Percentiles rank a stretch among this genome's conserved stretches.
phyloP scores from a whole-genome alignment of 2,113 vertebrate genomes.

The Rattus rattus region DNA sequence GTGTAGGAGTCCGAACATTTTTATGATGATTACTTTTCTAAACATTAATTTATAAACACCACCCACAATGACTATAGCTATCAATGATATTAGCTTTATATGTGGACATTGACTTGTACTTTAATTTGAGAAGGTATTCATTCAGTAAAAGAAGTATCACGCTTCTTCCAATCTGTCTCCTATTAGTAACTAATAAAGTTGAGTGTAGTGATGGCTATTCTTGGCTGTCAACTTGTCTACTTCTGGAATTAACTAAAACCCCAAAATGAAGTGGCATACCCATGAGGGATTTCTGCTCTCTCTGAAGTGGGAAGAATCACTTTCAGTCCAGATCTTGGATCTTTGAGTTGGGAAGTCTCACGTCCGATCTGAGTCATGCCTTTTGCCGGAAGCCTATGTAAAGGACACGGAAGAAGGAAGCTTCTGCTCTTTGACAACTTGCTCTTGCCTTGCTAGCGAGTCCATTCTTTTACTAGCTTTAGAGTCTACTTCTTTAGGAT shows the following conservation, averaged over 20 bases:
- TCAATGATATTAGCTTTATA: not conserved
- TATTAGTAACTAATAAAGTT: slow-evolving; percentile 33
- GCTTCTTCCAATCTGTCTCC: not conserved
- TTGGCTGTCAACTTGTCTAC: not conserved
- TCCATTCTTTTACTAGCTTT: not conserved
- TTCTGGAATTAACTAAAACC: not conserved
- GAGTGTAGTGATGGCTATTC: not conserved
- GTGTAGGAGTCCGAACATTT: not conserved
- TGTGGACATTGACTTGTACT: not conserved
- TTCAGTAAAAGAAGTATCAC: not conserved
- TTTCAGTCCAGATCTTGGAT: not conserved
- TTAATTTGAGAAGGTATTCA: slow-evolving; percentile 16
- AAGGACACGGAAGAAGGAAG: not conserved
- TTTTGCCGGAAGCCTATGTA: not conserved
- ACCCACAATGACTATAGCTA: not conserved
- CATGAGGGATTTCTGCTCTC: not conserved
- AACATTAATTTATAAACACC: not conserved
- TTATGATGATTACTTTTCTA: slow-evolving; percentile 42
- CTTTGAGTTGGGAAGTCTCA: not conserved
- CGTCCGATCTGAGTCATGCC: not conserved
- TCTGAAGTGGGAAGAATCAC: not conserved
- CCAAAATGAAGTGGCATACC: not conserved
- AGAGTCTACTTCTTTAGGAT: not conserved
- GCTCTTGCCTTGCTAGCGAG: not conserved
- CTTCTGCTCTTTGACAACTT: not conserved